Percentiles rank a stretch among this genome's conserved stretches.
Conservation (phyloP, 2,113 vertebrate species). For the Notechis scutatus region DNA sequence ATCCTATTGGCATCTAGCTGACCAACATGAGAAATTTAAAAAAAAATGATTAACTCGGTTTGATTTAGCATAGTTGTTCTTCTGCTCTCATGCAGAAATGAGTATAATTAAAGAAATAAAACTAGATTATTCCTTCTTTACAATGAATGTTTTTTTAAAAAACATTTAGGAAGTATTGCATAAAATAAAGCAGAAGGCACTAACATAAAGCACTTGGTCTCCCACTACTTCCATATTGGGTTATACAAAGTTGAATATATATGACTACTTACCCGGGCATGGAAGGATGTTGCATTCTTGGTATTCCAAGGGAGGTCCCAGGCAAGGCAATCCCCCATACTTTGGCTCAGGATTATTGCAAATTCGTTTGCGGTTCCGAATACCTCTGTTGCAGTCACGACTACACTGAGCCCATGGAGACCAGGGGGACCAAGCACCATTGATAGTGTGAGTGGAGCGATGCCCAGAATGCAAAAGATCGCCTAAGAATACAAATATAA, state of each 20-base stretch:
- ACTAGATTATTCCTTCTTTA: neutral
- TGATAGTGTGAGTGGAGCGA: slow-evolving; percentile 82
- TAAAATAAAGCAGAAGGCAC: neutral
- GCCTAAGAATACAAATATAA: slow-evolving; percentile 64
- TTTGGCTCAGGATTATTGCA: slow-evolving; percentile 93
- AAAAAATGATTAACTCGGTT: neutral
- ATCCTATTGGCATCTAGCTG: neutral
- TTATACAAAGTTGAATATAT: neutral
- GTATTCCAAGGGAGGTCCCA: slow-evolving; percentile 86
- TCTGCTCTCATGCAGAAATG: neutral
- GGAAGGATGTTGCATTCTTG: slow-evolving; percentile 95
- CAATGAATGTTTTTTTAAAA: neutral
- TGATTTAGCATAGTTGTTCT: neutral
- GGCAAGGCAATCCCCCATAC: slow-evolving; percentile 85
- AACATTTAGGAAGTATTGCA: neutral
- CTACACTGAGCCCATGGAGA: slow-evolving; percentile 93
- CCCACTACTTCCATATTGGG: neutral
- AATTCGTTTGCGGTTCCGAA: slow-evolving; percentile 86
- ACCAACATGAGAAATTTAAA: neutral
- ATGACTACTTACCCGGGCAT: slow-evolving; percentile 82
- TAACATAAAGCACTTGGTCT: neutral
- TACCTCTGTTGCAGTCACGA: slow-evolving; percentile 90
- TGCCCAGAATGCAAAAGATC: slow-evolving; percentile 87
- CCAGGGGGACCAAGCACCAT: slow-evolving; percentile 93
- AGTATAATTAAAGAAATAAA: neutral